Evolutionary conservation across 2,888 invertebrate genomes (phyloP), one percentile per base, ranked within the genome.

Genomic region (Neuroscelio doddi): DNA sequence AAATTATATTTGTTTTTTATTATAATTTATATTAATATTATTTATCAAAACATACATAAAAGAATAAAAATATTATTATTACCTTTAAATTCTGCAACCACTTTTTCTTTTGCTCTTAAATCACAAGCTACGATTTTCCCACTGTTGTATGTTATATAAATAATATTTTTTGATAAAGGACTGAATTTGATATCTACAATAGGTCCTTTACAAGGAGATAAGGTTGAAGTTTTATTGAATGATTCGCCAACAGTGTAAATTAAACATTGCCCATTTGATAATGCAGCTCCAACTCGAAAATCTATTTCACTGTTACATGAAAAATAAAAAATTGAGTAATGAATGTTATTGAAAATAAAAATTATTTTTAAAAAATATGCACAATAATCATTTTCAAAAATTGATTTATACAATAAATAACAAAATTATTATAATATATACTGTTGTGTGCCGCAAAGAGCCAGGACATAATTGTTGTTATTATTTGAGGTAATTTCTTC

Each of bases 121-220:
- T 92, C 92, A 88, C 90, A 91, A 46, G 90, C 77, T 72, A 87
- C 88, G 24, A 92, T 84, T 15, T 80, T 69, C 0, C 90, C 90
- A 78, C 90, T 88, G 36, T 84, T 82, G 0, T 88, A 88, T 0
- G 88, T 86, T 0, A 88, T 88, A 75, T 89, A 91, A 15, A 92
- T 70, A 38, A 90, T 81, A 76, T 89, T 84, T 46, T 87, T 87
- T 47, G 90, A 88, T 12, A 82, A 85, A 0, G 86, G 86, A 74
- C 88, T 87, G 76, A 90, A 91, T 68, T 88, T 89, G 5, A 90
- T 84, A 47, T 89, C 90, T 0, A 88, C 85, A 4, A 90, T 80
- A 1, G 83, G 75, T 39, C 87, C 85, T 32, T 80, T 71, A 73
- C 88, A 87, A 0, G 87, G 85, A 53, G 85, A 79, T 44, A 89